Evolutionary conservation across 2,113 vertebrate species (phyloP).

Genomic region (Hemicordylus capensis): DNA sequence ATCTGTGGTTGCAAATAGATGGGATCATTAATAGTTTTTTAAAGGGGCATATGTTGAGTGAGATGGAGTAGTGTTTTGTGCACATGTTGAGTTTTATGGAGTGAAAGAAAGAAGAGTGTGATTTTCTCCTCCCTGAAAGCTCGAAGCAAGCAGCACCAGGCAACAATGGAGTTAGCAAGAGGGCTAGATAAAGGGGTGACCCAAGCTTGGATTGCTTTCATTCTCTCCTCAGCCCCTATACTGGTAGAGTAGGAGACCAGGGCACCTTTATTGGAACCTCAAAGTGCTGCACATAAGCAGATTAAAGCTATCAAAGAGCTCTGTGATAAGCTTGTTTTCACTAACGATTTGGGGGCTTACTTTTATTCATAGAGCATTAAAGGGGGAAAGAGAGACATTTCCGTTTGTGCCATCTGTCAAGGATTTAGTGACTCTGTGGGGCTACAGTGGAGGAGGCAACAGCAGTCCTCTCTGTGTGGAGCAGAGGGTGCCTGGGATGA

Average conservation of each 20-base stretch:
- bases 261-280: slow-evolving; percentile 67
- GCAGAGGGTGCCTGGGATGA: slow-evolving; percentile 40
- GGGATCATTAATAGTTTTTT: background rate
- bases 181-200: slow-evolving; percentile 65
- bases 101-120: background rate
- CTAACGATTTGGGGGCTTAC: slow-evolving; percentile 67
- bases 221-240: slow-evolving; percentile 57
- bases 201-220: slow-evolving; percentile 66
- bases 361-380: slow-evolving; percentile 73
- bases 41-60: background rate
- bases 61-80: background rate
- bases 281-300: slow-evolving; percentile 68
- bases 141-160: slow-evolving; percentile 28
- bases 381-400: slow-evolving; percentile 61
- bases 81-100: background rate
- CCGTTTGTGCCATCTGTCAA: slow-evolving; percentile 60
- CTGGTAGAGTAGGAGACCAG: slow-evolving; percentile 57
- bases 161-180: slow-evolving; percentile 45
- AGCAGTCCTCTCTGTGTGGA: background rate
- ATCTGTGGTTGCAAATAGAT: background rate
- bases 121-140: slow-evolving; percentile 37
- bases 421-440: slow-evolving; percentile 57
- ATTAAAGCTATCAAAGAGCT: slow-evolving; percentile 73
- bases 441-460: slow-evolving; percentile 57
- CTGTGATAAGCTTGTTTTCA: slow-evolving; percentile 70